Percentiles rank a stretch among this genome's conserved stretches.
Evolutionary conservation across 2,113 vertebrate species (phyloP).

Genomic region (Gobio gobio): DNA sequence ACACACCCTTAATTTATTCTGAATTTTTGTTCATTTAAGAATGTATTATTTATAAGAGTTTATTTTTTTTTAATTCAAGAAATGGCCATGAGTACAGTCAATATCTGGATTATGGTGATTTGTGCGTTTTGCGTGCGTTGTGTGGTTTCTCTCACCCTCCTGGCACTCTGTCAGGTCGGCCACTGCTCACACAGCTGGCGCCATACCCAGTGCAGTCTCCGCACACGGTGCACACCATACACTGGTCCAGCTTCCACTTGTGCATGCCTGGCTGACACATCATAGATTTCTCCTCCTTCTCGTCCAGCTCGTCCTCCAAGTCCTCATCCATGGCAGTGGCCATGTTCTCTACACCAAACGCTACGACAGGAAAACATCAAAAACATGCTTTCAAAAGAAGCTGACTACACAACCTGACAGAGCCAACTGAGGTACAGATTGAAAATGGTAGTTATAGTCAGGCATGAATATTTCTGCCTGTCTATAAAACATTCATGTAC

Average conservation of each 20-base stretch:
- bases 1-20: neutral
- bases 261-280: slow-evolving; percentile 99
- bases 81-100: no score
- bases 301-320: slow-evolving; percentile 95
- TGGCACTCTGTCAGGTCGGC: slow-evolving; percentile 93
- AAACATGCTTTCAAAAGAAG: neutral
- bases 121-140: neutral
- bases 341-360: slow-evolving; percentile 97
- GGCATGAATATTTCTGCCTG: no score
- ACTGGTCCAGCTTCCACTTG: slow-evolving; percentile 99
- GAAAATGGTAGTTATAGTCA: no score
- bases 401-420: neutral
- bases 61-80: no score
- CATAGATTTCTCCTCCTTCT: slow-evolving; percentile 98
- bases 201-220: slow-evolving; percentile 98
- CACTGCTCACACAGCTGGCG: slow-evolving; percentile 97
- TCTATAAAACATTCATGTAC: no score
- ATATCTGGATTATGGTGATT: neutral
- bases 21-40: no score
- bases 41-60: no score
- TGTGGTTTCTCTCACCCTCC: slow-evolving; percentile 86
- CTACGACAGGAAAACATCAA: slow-evolving; percentile 66
- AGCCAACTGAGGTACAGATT: neutral
- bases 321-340: slow-evolving; percentile 99
- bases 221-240: slow-evolving; percentile 98